A percentile compares a stretch with the other conserved stretches of the same genome.
phyloP scores from a whole-genome alignment of 2,797 vertebrate genomes.

The Micropoecilia bifurca region DNA sequence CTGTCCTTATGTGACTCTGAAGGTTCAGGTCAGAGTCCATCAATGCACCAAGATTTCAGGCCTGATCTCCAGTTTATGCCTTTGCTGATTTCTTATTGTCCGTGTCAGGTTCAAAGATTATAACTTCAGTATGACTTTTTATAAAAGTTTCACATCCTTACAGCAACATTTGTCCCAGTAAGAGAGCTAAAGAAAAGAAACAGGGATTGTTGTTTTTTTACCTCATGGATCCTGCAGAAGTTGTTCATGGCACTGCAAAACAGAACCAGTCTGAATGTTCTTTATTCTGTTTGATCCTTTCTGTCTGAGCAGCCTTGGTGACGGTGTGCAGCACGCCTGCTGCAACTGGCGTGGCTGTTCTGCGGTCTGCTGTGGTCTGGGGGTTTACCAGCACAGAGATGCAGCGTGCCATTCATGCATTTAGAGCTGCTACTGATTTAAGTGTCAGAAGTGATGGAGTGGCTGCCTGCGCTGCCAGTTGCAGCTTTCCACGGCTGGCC shows the following conservation, averaged over 20 bases:
- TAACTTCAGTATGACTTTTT: no score
- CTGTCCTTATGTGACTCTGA: no score
- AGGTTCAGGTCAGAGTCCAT: no score
- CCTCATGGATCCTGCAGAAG: not conserved
- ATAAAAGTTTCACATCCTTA: not conserved
- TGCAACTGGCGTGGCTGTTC: slow-evolving; percentile 49
- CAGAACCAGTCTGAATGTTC: slow-evolving; percentile 12
- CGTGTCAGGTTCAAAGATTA: no score
- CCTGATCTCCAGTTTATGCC: no score
- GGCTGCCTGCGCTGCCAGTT: slow-evolving; percentile 55
- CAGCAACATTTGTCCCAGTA: not conserved
- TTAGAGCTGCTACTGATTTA: slow-evolving; percentile 59
- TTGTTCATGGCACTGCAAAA: not conserved
- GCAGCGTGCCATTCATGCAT: slow-evolving; percentile 68
- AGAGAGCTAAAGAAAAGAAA: not conserved
- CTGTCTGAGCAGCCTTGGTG: slow-evolving; percentile 28
- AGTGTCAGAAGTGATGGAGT: slow-evolving; percentile 73
- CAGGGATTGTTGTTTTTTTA: not conserved
- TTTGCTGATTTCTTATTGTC: no score
- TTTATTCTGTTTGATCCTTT: slow-evolving; percentile 13
- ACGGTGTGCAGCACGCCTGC: slow-evolving; percentile 32
- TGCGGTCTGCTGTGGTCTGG: slow-evolving; percentile 39
- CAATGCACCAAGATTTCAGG: no score
- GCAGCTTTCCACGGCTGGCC: slow-evolving; percentile 56
- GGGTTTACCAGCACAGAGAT: slow-evolving; percentile 50